Conservation (phyloP, 2,888 invertebrate species). For the Myopa testacea region DNA sequence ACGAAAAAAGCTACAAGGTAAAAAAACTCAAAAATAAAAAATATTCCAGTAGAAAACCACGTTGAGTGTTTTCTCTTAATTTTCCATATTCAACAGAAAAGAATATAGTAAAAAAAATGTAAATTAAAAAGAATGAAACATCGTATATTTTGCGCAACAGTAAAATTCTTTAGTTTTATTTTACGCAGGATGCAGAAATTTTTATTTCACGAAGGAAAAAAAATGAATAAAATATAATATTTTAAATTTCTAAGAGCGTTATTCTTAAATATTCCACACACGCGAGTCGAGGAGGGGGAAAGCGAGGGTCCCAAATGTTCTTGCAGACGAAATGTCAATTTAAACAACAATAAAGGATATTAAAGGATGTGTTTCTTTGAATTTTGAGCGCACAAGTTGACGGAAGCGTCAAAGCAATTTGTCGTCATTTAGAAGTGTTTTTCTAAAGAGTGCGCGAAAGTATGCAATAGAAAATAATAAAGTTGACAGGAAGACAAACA, state of each 20-base stretch:
- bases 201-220: background rate
- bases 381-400: background rate
- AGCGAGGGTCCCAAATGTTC: slow-evolving; percentile 25
- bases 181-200: no score
- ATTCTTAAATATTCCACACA: background rate
- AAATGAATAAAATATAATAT: background rate
- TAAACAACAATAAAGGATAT: slow-evolving; percentile 25
- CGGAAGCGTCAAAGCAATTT: slow-evolving; percentile 28
- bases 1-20: no score
- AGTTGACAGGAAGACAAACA: background rate
- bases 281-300: no score
- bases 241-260: slow-evolving; percentile 2
- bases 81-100: background rate
- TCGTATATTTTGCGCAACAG: background rate
- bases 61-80: no score
- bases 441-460: slow-evolving; percentile 14
- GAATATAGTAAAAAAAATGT: background rate
- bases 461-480: slow-evolving; percentile 25
- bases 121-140: background rate
- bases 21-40: no score
- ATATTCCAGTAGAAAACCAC: no score
- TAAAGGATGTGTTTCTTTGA: slow-evolving; percentile 16
- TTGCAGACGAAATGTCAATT: slow-evolving; percentile 17
- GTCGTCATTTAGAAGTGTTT: slow-evolving; percentile 32
- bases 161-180: background rate